A percentile compares a stretch with the other conserved stretches of the same genome.
Evolutionary conservation across 2,113 vertebrate genomes (phyloP).

Genomic region (Crotalus helleri): DNA sequence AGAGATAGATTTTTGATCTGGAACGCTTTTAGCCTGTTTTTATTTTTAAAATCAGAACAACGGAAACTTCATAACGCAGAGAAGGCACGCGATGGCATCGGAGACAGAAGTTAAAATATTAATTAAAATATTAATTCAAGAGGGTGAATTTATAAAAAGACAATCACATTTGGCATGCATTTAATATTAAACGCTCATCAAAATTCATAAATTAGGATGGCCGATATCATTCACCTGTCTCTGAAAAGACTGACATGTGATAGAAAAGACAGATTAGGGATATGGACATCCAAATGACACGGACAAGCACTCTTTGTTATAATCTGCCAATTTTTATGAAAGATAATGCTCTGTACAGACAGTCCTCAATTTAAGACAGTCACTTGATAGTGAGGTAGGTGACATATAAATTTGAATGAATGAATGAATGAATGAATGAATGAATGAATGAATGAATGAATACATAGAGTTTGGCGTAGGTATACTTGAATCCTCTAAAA

Average conservation of each 20-base stretch:
- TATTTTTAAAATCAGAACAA: neutral
- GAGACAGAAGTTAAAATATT: conserved; percentile 64
- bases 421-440: too few species aligned
- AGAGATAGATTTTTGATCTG: neutral
- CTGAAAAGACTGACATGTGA: conserved; percentile 7
- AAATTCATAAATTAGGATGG: conserved; percentile 43
- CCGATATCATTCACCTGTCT: conserved; percentile 49
- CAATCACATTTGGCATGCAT: conserved; percentile 49
- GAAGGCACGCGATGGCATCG: conserved; percentile 47
- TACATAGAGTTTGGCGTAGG: neutral
- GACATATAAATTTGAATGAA: neutral
- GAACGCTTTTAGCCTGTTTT: neutral
- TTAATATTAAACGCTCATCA: conserved; percentile 66
- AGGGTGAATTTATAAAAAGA: conserved; percentile 60
- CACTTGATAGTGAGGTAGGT: neutral
- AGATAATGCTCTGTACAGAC: neutral
- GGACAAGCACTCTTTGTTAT: neutral
- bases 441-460: neutral
- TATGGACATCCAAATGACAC: conserved; percentile 28
- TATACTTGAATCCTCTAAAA: neutral
- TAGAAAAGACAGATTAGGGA: neutral
- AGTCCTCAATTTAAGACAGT: neutral
- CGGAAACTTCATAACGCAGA: conserved; percentile 31
- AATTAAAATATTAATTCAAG: conserved; percentile 68
- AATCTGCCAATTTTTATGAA: neutral